Base-by-base conservation (phyloP, 2,797 vertebrate genomes). In the Eutrigla gurnardus region DNA sequence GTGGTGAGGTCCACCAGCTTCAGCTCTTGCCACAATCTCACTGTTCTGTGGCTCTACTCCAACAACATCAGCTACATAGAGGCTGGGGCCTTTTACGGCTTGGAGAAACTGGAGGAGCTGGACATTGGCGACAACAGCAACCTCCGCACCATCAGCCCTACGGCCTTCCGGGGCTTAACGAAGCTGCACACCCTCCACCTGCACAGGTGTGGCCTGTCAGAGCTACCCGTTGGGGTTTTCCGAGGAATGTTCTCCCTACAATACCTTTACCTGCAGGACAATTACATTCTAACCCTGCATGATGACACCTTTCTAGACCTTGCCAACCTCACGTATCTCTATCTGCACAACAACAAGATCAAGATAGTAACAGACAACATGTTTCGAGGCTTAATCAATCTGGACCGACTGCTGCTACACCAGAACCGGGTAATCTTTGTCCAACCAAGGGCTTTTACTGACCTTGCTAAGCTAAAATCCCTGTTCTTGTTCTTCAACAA, bases 211-310 rank as follows among this genome's bases (percentile, higher is more conserved):
- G 98, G 98, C 60, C 93, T 99, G 75, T 96, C 95, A 62, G 97
- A 98, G 77, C 94, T 99, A 65, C 96, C 97, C 3, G 95, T 95
- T 0, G 96, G 96, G 10, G 96, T 98, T 72, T 99, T 99, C 89
- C 89, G 93, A 7, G 97, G 97, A 67, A 94, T 99, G 86, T 97
- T 96, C 70, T 98, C 98, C 14, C 93, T 99, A 81, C 98, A 99
- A 90, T 97, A 99, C 88, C 97, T 99, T 87, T 99, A 97, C 89
- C 95, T 99, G 83, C 97, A 99, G 94, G 97, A 99, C 91, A 99
- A 99, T 77, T 94, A 95, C 77, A 94, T 99, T 57, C 94, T 96
- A 81, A 94, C 93, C 1, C 94, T 99, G 87, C 96, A 96, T 15
- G 96, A 98, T 0, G 96, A 99, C 90, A 96, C 96, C 75, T 99